Conservation (phyloP, 2,888 invertebrate genomes). For the Hermaeophaga mercurialis region DNA sequence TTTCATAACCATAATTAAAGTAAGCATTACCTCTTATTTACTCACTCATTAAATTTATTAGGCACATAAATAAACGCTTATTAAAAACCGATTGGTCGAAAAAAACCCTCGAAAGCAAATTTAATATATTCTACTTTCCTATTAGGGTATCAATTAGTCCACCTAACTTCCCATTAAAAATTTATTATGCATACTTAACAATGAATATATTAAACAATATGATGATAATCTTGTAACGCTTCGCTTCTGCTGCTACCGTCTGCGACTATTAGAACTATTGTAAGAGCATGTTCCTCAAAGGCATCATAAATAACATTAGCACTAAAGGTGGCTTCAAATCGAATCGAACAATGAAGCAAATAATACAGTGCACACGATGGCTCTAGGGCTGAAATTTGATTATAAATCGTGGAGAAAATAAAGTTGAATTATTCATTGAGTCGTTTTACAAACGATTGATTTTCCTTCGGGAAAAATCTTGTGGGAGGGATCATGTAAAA, state of each 20-base stretch:
- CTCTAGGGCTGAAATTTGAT: slow-evolving; percentile 26
- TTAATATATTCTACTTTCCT: slow-evolving; percentile 1
- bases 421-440: slow-evolving; percentile 6
- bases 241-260: slow-evolving; percentile 40
- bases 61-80: not conserved
- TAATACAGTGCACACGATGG: slow-evolving; percentile 36
- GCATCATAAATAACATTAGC: slow-evolving; percentile 46
- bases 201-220: slow-evolving; percentile 33
- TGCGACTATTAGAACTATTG: slow-evolving; percentile 31
- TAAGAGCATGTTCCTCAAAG: slow-evolving; percentile 43
- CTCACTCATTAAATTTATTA: not conserved
- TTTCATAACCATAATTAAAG: no score
- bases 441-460: not conserved
- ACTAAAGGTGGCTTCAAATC: slow-evolving; percentile 31
- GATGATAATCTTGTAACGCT: slow-evolving; percentile 38
- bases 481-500: no score
- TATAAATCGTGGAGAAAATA: slow-evolving; percentile 12
- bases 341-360: slow-evolving; percentile 28
- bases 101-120: no score
- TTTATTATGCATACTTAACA: slow-evolving; percentile 31
- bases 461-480: no score
- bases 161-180: slow-evolving; percentile 22
- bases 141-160: slow-evolving; percentile 16
- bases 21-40: no score
- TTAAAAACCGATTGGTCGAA: no score